A percentile compares a stretch with the other conserved stretches of the same genome.
Conservation (phyloP, 1,140 invertebrate genomes). For the Drosophila sulfurigaster region DNA sequence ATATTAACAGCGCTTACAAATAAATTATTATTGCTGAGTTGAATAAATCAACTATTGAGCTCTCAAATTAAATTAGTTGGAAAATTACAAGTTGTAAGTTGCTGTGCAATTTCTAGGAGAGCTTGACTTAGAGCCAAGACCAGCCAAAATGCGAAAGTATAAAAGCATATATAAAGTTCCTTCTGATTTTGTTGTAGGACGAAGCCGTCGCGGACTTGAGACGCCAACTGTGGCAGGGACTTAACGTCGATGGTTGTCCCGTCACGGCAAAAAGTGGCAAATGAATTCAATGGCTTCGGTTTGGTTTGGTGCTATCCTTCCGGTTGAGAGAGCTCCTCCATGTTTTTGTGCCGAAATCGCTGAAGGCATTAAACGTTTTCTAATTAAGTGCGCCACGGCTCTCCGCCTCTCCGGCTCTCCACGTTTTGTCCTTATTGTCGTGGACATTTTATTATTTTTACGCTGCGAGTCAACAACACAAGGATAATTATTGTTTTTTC, state of each 20-base stretch:
- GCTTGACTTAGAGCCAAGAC: not conserved
- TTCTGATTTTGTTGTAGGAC: conserved; percentile 16
- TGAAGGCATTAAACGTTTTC: conserved; percentile 79
- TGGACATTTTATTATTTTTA: conserved; percentile 72
- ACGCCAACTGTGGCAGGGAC: conserved; percentile 3
- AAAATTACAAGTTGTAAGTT: conserved; percentile 65
- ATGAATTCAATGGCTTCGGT: conserved; percentile 43
- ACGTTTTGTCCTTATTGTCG: conserved; percentile 43
- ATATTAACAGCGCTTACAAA: conserved; percentile 24
- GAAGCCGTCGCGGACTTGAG: not conserved
- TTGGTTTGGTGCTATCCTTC: conserved; percentile 34
- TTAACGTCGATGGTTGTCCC: conserved; percentile 11
- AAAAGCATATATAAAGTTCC: conserved; percentile 38
- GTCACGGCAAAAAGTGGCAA: conserved; percentile 12
- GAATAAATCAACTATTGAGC: conserved; percentile 75
- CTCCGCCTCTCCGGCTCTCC: conserved; percentile 16
- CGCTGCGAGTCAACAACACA: conserved; percentile 53
- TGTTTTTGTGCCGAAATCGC: conserved; percentile 36
- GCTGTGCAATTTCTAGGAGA: not conserved
- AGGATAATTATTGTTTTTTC: conserved; percentile 76
- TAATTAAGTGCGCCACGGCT: conserved; percentile 72
- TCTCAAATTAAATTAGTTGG: conserved; percentile 77
- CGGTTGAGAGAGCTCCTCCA: conserved; percentile 47
- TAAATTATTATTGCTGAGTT: conserved; percentile 35
- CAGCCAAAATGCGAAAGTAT: conserved; percentile 23